Percentiles rank a stretch among this genome's conserved stretches.
phyloP scores from a whole-genome alignment of 2,113 vertebrate species.

The Bagarius yarrelli region DNA sequence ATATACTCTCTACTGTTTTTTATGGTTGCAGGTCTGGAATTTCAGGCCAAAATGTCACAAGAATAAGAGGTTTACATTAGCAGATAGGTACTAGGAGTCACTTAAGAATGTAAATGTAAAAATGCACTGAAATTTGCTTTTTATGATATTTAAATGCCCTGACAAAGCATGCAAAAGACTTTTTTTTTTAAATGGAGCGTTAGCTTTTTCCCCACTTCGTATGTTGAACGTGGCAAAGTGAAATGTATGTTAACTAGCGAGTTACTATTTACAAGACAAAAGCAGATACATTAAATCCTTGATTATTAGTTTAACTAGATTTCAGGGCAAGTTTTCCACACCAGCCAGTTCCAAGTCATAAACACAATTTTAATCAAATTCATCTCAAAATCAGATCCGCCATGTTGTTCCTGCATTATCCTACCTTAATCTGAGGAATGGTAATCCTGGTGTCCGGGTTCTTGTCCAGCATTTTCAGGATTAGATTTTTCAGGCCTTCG shows the following conservation, averaged over 20 bases:
- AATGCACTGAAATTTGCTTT: background rate
- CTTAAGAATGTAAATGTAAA: background rate
- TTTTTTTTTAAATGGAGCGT: background rate
- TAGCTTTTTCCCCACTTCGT: background rate
- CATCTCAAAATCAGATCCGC: background rate
- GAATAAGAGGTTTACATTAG: background rate
- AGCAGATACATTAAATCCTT: background rate
- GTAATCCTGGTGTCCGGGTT: slow-evolving; percentile 89
- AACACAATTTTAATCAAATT: background rate
- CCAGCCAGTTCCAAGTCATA: background rate
- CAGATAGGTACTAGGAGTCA: background rate
- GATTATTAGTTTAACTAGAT: no score
- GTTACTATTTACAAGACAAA: background rate
- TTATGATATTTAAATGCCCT: background rate
- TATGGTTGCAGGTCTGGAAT: background rate
- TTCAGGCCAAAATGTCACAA: background rate
- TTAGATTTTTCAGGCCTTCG: slow-evolving; percentile 81
- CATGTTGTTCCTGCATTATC: background rate
- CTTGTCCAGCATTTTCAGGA: slow-evolving; percentile 90
- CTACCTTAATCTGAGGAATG: slow-evolving; percentile 92
- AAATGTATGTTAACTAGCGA: background rate
- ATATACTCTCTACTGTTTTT: background rate
- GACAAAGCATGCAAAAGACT: background rate
- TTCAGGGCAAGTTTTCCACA: background rate
- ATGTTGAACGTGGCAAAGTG: background rate